A percentile compares a stretch with the other conserved stretches of the same genome.
Conservation (phyloP, 2,888 invertebrate species). For the Rhimphoctona megacephalus region DNA sequence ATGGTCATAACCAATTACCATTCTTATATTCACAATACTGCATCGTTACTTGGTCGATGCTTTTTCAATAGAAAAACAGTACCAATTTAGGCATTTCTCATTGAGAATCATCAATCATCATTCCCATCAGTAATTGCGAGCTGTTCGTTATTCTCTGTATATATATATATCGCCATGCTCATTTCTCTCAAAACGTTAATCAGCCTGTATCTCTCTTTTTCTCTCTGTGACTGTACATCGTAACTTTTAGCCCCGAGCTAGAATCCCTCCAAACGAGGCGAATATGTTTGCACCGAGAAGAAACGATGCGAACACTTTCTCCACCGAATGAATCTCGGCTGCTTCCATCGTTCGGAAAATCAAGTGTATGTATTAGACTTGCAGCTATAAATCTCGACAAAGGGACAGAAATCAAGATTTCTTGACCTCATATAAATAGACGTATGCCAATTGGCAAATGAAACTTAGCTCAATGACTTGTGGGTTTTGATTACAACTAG, state of each 20-base stretch:
- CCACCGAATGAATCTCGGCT: constrained; percentile 38
- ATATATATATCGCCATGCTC: background rate
- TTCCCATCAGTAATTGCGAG: constrained; percentile 42
- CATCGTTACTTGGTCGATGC: constrained; percentile 18
- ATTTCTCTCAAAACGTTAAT: constrained; percentile 26
- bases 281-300: constrained; percentile 7
- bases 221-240: background rate
- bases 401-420: constrained; percentile 27
- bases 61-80: constrained; percentile 22
- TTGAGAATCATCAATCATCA: constrained; percentile 50
- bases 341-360: constrained; percentile 40
- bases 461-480: background rate
- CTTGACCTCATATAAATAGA: constrained; percentile 1
- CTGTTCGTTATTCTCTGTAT: background rate
- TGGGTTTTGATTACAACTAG: background rate
- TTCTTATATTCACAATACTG: constrained; percentile 22
- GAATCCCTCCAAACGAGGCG: constrained; percentile 43
- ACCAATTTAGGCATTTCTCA: constrained; percentile 41
- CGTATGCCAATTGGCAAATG: background rate
- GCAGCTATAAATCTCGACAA: constrained; percentile 43
- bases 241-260: constrained; percentile 21
- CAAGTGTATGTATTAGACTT: constrained; percentile 29
- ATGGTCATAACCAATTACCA: constrained; percentile 22
- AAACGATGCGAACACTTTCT: constrained; percentile 49
- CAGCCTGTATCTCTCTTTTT: background rate